Evolutionary conservation across 2,113 vertebrate species (phyloP), one percentile per base, ranked within the genome.

Genomic region (Sphaerodactylus townsendi): DNA sequence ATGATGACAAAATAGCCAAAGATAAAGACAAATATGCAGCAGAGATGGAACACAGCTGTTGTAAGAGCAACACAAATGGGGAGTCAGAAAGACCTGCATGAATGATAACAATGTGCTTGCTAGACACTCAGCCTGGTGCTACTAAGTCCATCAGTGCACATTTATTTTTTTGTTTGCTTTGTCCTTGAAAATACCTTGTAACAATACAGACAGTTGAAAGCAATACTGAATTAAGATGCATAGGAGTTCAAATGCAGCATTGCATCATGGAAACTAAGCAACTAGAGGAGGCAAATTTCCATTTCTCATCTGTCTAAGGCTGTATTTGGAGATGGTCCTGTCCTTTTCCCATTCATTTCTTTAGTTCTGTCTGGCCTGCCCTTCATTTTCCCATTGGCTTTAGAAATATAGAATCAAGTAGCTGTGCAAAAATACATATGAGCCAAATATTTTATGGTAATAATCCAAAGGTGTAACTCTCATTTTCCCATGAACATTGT

Each of bases 21-120:
- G 92, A 95, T 92, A 94, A 95, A 94, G 92, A 91, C 83, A 92
- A 94, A 94, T 93, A 93, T 82, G 89, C 41, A 53, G 88, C 78
- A 72, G 91, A 88, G 85, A 94, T 86, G 88, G 78, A 93, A 84
- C 39, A 87, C 92, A 94, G 91, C 92, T 95, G 92, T 91, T 91
- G 73, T 85, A 93, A 79, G 69, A 86, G 93, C 84, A 93, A 80
- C 25, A 48, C 48, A 83, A 71, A 33, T 70, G 21, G 1, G 66
- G 62, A 71, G 75, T 13, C 2, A 72, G 69, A 88, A 90, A 81
- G 78, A 91, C 90, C 82, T 81, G 59, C 70, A 89, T 93, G 71
- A 88, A 86, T 85, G 82, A 85, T 79, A 84, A 53, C 41, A 93
- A 79, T 93, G 86, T 84, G 91, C 86, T 85, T 87, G 81, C 64